These are phyloP conservation scores for Notocelia uddmanniana DNA, from an alignment of 2,888 invertebrate species.

Conservation along the genomic window DNA sequence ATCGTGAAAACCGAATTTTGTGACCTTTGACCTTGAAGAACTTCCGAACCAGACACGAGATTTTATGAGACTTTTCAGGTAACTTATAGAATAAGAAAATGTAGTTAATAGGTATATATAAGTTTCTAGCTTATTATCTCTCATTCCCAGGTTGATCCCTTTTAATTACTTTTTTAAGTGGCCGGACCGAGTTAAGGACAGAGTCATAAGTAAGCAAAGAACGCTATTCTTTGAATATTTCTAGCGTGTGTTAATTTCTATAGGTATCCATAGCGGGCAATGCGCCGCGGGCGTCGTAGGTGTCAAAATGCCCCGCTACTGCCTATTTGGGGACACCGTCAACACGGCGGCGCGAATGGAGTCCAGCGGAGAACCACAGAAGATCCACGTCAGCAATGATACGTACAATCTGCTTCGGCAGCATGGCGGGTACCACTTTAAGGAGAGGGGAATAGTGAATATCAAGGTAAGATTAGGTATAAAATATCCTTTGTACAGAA, in stretches of 20 bases:
- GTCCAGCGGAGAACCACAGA: constrained; percentile 90
- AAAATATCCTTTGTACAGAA: neutral
- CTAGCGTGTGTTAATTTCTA: constrained; percentile 1
- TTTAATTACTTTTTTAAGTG: too few relatives aligned
- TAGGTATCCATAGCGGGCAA: constrained; percentile 86
- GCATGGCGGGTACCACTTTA: constrained; percentile 90
- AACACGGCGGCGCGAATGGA: constrained; percentile 94
- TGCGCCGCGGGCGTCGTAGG: constrained; percentile 95
- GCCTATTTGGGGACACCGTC: constrained; percentile 93
- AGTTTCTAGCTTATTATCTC: too few relatives aligned
- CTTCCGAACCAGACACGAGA: too few relatives aligned
- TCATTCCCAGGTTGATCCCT: too few relatives aligned
- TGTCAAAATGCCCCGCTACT: constrained; percentile 93
- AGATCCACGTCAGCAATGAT: constrained; percentile 91
- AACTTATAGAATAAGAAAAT: too few relatives aligned
- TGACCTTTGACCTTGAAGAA: too few relatives aligned
- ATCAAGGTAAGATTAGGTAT: constrained; percentile 87
- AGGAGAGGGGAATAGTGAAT: constrained; percentile 90
- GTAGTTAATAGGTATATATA: too few relatives aligned
- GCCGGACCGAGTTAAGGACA: too few relatives aligned
- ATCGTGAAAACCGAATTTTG: too few relatives aligned
- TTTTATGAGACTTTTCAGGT: too few relatives aligned
- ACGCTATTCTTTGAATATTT: too few relatives aligned
- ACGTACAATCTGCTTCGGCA: constrained; percentile 88
- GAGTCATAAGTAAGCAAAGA: too few relatives aligned